Evolutionary conservation across 64 coral and sea anemone genomes (phyloP), one percentile per base, ranked within the genome.

Genomic region (Montipora foliosa): DNA sequence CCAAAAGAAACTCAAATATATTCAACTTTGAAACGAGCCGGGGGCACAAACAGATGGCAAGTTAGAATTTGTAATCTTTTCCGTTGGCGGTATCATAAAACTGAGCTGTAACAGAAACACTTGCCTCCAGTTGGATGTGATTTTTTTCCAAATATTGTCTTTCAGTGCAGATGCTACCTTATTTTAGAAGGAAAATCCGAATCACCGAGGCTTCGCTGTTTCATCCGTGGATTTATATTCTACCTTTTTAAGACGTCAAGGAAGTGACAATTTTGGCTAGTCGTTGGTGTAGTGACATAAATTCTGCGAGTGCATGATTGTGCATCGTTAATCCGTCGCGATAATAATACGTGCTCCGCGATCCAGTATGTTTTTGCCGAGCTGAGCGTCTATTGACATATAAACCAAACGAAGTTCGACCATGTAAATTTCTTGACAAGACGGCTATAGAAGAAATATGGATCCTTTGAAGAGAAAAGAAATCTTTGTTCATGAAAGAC

Each of bases 1-100:
- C 21, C 53, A 20, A 19, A 82, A 71, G 62, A 86, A 70, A 46
- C 82, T 45, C 66, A 86, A 86, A 68, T 86, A 86, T 84, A 84
- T 86, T 86, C 82, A 71, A 70, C 64, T 64, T 86, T 62, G 82
- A 86, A 22, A 20, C 82, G 20, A 70, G 62, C 82, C 82, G 17
- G 82, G 45, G 66, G 82, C 45, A 21, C 3, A 61, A 14, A 71
- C 82, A 86, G 66, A 86, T 71, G 82, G 62, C 82, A 44, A 86
- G 8, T 49, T 14, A 67, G 14, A 46, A 13, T 86, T 70, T 71
- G 17, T 86, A 86, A 47, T 86, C 45, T 49, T 71, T 67, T 37
- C 16, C 55, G 37, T 67, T 48, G 13, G 21, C 44, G 13, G 66
- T 84, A 20, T 86, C 17, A 67, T 86, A 17, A 8, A 57, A 37